Base-by-base conservation (phyloP, 2,113 vertebrate genomes). In the Myanophis thanlyinensis region DNA sequence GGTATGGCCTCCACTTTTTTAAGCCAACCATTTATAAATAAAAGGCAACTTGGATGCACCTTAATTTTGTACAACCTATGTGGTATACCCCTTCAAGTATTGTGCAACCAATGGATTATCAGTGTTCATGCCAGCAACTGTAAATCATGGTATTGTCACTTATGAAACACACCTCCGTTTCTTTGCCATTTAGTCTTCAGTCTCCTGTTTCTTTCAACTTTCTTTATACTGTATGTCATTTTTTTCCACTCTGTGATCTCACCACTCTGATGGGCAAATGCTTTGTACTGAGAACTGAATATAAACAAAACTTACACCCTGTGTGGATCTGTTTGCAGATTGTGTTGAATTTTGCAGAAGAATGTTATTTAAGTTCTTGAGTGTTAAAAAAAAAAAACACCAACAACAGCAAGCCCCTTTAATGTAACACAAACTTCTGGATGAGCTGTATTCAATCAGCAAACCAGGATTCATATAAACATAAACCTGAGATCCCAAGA, bases 31-130 rank as follows among this genome's bases (percentile, higher is more conserved):
- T 90, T 94, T 95, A 96, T 93, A 95, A 96, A 96, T 51, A 86
- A 94, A 95, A 94, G 85, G 96, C 91, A 93, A 89, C 97, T 97
- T 97, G 97, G 96, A 93, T 97, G 95, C 95, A 89, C 93, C 97
- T 97, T 96, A 94, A 97, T 97, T 96, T 93, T 96, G 95, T 96
- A 96, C 80, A 96, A 95, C 96, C 85, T 96, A 44, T 94, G 95
- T 97, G 93, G 93, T 95, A 96, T 93, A 93, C 18, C 94, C 80
- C 73, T 94, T 92, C 44, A 91, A 91, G 94, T 85, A 92, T 93
- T 95, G 88, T 92, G 92, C 40, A 93, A 88, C 86, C 93, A 90
- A 85, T 90, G 96, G 93, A 30, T 89, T 94, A 94, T 94, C 92
- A 91, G 10, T 90, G 86, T 96, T 95, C 94, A 62, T 91, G 9